Base-by-base conservation (phyloP, 2,888 invertebrate species). In the Cyrtodaria siliqua region DNA sequence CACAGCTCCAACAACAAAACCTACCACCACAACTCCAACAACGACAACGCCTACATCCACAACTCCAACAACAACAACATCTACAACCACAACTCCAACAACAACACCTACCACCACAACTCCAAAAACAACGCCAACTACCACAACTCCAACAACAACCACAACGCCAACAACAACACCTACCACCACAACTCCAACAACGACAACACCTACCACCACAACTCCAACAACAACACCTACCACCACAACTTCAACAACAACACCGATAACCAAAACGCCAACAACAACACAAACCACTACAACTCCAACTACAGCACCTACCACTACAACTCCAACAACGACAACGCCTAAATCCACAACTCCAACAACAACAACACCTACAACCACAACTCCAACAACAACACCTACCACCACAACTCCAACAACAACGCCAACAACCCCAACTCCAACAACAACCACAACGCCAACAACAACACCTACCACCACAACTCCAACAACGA, bases 61-160 rank as follows among this genome's bases (percentile, higher is more conserved):
- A 24, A 40, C 63, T 16, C 38, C 20, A 3, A 1, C 52, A 24
- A 52, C 52, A 16, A 40, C 53, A n/a, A 23, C 52, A 24, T 16
- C 40, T 14, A 52, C 42, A 6, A n/a, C 53, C 1, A 52, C 52
- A n/a, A 33, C 63, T 23, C 18, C 33, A 33, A 33, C 52, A n/a
- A 9, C 63, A 63, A n/a, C 40, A 20, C n/a, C 52, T 16, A 53
- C 63, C 33, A 63, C 38, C 2, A 12, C 24, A 2, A 52, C 42
- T 24, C 23, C 63, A 26, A n/a, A 23, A n/a, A 38, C 40, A n/a
- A 63, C 52, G 2, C 4, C 42, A 26, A 61, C 50, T 1, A 29
- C 24, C 26, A 18, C 63, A 24, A 23, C 40, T 16, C 38, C 40
- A 2, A 6, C 63, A 1, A 63, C 29, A 26, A 53, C 53, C 24